Base-by-base conservation (phyloP, 2,797 vertebrate genomes). In the Hyperoplus lanceolatus region DNA sequence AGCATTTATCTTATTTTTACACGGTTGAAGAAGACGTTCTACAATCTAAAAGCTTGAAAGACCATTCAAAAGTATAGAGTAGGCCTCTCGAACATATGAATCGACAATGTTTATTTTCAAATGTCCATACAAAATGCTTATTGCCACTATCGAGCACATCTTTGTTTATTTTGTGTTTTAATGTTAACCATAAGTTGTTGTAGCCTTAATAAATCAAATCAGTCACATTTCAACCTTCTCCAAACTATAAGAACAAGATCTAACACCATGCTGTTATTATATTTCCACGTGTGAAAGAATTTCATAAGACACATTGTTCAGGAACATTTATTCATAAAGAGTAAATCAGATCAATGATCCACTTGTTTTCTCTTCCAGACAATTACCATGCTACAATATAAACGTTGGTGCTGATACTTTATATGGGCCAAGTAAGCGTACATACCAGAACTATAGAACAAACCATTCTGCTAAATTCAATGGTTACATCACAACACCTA, bases 261-360 rank as follows among this genome's bases (percentile, higher is more conserved):
- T 21, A 10, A 10, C 48, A 4, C 7, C 10, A 7, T 43, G 55
- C 16, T 43, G 14, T 13, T 14, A 12, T 45, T 29, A 14, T 29
- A 29, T 29, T 29, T 57, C 8, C 1, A 1, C 4, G 48, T 50
- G 51, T 50, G 51, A 42, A 72, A 80, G 12, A 63, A 63, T 74
- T 36, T 42, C 51, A 78, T 50, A 61, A 82, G 54, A 90, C 42
- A 49, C 62, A 73, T 61, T 96, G 96, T 92, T 96, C 95, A 96
- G 96, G 96, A 98, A 98, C 96, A 97, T 98, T 98, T 98, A 98
- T 98, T 99, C 96, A 97, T 97, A 96, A 97, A 97, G 96, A 96
- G 95, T 95, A 96, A 96, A 96, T 96, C 94, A 92, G 95, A 97
- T 97, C 96, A 96, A 95, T 95, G 95, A 96, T 95, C 94, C 91